phyloP scores from a whole-genome alignment of 1,140 invertebrate species.

The Asobara japonica region DNA sequence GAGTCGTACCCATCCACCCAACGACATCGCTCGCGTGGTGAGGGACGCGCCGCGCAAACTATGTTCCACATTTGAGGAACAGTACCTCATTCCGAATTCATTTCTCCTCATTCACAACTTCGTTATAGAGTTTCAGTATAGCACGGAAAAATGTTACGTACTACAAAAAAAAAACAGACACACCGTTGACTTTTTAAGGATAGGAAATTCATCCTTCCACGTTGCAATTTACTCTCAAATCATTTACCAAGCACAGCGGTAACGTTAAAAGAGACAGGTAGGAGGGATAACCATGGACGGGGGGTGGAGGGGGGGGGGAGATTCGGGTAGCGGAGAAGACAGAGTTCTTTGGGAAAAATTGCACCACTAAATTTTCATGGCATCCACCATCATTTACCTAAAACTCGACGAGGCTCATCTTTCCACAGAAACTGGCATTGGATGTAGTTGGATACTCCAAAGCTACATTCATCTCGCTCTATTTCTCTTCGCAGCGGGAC shows the following conservation, averaged over 20 bases:
- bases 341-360: constrained; percentile 59
- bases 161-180: constrained; percentile 25
- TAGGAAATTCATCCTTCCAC: constrained; percentile 31
- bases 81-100: too few relatives aligned
- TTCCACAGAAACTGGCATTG: constrained; percentile 13
- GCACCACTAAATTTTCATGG: constrained; percentile 58
- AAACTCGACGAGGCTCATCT: constrained; percentile 41
- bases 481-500: neutral
- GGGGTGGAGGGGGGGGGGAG: constrained; percentile 13
- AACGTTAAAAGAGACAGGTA: constrained; percentile 40
- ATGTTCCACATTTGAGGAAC: too few relatives aligned
- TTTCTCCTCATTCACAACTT: too few relatives aligned
- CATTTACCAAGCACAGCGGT: constrained; percentile 41
- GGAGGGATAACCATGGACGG: constrained; percentile 7
- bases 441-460: constrained; percentile 8
- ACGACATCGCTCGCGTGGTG: too few relatives aligned
- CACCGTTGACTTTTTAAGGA: constrained; percentile 39
- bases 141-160: too few relatives aligned
- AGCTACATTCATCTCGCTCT: neutral
- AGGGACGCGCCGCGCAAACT: too few relatives aligned
- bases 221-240: constrained; percentile 52
- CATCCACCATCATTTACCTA: constrained; percentile 61
- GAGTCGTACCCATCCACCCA: too few relatives aligned
- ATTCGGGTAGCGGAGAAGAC: constrained; percentile 26
- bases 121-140: too few relatives aligned